Evolutionary conservation across 2,888 invertebrate genomes (phyloP).

Genomic region (Tinea trinotella): DNA sequence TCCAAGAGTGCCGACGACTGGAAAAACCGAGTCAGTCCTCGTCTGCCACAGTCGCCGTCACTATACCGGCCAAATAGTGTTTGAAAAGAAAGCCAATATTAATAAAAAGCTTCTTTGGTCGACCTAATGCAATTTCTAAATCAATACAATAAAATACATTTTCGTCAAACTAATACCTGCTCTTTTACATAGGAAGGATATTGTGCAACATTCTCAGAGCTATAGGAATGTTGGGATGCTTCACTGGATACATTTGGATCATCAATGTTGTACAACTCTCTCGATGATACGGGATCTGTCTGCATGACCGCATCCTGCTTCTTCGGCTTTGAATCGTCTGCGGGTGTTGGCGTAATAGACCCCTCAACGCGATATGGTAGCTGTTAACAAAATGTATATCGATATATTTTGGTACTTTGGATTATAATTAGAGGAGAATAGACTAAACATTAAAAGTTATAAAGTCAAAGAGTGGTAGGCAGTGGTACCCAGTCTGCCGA

Average conservation of each 20-base stretch:
- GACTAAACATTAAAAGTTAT: too few species aligned
- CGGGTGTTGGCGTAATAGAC: neutral
- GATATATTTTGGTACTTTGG: too few species aligned
- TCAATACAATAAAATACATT: neutral
- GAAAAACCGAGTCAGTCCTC: too few species aligned
- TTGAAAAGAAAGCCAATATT: too few species aligned
- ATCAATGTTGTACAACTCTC: neutral
- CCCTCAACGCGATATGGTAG: neutral
- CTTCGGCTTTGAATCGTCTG: constrained; percentile 34
- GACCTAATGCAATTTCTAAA: neutral
- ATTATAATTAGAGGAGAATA: too few species aligned
- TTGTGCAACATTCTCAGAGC: constrained; percentile 17
- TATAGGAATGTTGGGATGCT: constrained; percentile 21
- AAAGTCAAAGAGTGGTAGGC: too few species aligned
- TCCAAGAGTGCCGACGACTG: too few species aligned
- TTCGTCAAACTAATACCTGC: neutral
- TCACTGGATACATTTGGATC: constrained; percentile 32
- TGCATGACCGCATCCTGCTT: constrained; percentile 66
- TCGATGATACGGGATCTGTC: constrained; percentile 51
- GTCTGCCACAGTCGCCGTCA: too few species aligned
- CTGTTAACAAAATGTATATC: too few species aligned
- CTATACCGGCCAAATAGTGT: too few species aligned
- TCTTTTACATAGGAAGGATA: neutral
- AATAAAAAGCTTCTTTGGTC: too few species aligned
- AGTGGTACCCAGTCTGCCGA: too few species aligned